Base-by-base conservation (phyloP, 2,888 invertebrate genomes). In the Abscondita cerata region DNA sequence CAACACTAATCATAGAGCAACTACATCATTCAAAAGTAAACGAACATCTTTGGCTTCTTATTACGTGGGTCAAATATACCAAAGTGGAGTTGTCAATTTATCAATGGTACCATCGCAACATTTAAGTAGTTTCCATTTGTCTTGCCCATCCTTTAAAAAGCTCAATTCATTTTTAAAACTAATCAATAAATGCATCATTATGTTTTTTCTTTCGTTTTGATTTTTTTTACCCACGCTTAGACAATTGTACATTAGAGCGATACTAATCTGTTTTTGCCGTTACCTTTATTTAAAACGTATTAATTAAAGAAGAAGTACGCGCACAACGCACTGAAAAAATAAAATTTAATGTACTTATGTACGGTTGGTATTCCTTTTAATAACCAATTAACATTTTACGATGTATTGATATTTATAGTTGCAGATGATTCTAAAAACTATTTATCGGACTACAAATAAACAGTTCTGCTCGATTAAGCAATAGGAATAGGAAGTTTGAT, bases 41-140 rank as follows among this genome's bases (percentile, higher is more conserved):
- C 52, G 56, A 55, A 50, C 50, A 51, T 44, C 41, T 19, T 25
- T 8, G 44, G 46, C 41, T 15, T 12, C 33, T 59, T 51, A 56
- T 60, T 53, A 59, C 52, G 44, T 52, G 58, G 64, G 58, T 56
- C 20, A 51, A 55, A 54, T 54, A 48, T 33, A 41, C 52, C 65
- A 70, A 74, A 75, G 72, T 73, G 73, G 72, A 70, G 66, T 73
- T 73, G 76, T 75, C 75, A 74, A 74, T 73, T 75, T 75, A 75
- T 75, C 75, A 72, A 73, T 72, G 71, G 70, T 65, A 66, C 68
- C 70, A 72, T 73, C 75, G 72, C 73, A 71, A 71, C 64, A 68
- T 67, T 73, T 76, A 75, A 74, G 74, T 75, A 75, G 73, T 68
- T 72, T 73, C 73, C 74, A 73, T 74, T 73, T 75, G 75, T 73